phyloP scores from a whole-genome alignment of 2,888 invertebrate genomes.

The Spilarctia lutea region DNA sequence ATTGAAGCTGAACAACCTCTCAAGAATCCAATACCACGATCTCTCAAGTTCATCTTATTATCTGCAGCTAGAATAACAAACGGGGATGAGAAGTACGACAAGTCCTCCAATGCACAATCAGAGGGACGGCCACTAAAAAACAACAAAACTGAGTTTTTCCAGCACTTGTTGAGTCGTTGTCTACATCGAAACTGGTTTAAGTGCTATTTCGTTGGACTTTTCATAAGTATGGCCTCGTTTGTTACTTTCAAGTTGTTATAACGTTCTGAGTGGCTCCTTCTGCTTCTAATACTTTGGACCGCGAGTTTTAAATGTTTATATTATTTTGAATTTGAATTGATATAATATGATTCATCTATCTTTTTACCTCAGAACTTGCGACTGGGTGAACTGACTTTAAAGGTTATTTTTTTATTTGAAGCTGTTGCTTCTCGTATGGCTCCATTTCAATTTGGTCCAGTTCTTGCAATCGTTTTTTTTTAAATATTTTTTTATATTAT shows the following conservation, averaged over 20 bases:
- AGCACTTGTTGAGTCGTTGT: constrained; percentile 48
- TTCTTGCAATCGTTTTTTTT: too few species aligned
- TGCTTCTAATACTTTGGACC: constrained; percentile 23
- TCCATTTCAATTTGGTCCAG: too few species aligned
- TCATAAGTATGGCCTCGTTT: constrained; percentile 43
- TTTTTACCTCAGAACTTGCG: too few species aligned
- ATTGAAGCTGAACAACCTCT: neutral
- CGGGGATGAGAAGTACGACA: constrained; percentile 18
- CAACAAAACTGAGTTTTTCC: constrained; percentile 28
- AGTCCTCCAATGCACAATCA: constrained; percentile 34
- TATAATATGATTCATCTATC: too few species aligned
- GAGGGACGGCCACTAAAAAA: constrained; percentile 33
- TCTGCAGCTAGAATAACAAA: constrained; percentile 27
- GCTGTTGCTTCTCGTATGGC: too few species aligned
- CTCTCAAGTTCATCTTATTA: constrained; percentile 23
- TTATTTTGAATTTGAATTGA: neutral
- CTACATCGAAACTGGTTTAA: constrained; percentile 29
- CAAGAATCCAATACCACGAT: constrained; percentile 14
- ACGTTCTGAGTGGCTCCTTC: constrained; percentile 27
- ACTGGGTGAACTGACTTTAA: too few species aligned
- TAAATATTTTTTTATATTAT: too few species aligned
- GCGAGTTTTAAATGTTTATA: constrained; percentile 15
- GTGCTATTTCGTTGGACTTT: constrained; percentile 36
- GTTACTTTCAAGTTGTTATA: constrained; percentile 41
- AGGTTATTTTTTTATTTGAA: too few species aligned